Percentiles rank a stretch among this genome's conserved stretches.
phyloP scores from a whole-genome alignment of 2,113 vertebrate species.

The Heptranchias perlo region DNA sequence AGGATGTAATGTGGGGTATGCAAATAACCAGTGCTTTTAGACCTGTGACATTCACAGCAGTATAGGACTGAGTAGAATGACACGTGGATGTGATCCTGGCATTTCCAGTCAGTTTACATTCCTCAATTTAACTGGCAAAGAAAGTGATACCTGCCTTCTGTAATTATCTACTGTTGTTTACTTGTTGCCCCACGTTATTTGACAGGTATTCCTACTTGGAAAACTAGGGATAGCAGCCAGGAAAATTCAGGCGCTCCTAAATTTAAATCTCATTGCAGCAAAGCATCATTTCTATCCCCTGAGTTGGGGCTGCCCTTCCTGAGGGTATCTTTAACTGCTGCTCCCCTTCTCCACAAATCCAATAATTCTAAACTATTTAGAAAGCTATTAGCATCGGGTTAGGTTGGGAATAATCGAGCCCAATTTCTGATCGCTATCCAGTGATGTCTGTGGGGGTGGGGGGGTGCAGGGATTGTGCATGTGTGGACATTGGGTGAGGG shows the following conservation, averaged over 20 bases:
- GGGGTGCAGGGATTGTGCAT: not conserved
- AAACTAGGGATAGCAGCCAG: not conserved
- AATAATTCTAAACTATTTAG: not conserved
- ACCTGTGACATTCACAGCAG: not conserved
- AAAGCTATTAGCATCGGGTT: not conserved
- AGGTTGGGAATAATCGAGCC: not conserved
- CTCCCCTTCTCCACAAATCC: not conserved
- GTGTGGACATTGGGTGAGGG: not conserved
- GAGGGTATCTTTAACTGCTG: not conserved
- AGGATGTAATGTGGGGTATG: not conserved
- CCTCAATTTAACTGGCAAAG: not conserved
- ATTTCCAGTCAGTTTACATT: not conserved
- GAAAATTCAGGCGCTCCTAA: not conserved
- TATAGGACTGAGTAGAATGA: not conserved
- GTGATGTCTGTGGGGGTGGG: not conserved
- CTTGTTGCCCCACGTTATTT: not conserved
- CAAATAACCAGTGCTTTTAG: not conserved
- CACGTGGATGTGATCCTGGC: not conserved
- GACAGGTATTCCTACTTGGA: not conserved
- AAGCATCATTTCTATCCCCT: not conserved
- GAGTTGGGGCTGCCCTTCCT: not conserved
- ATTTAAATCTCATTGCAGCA: not conserved
- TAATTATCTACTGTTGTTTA: not conserved
- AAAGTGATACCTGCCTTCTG: not conserved
- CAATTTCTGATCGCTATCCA: not conserved